Conservation (phyloP, 64 coral and sea anemone species). For the Dendrophyllia cribrosa region DNA sequence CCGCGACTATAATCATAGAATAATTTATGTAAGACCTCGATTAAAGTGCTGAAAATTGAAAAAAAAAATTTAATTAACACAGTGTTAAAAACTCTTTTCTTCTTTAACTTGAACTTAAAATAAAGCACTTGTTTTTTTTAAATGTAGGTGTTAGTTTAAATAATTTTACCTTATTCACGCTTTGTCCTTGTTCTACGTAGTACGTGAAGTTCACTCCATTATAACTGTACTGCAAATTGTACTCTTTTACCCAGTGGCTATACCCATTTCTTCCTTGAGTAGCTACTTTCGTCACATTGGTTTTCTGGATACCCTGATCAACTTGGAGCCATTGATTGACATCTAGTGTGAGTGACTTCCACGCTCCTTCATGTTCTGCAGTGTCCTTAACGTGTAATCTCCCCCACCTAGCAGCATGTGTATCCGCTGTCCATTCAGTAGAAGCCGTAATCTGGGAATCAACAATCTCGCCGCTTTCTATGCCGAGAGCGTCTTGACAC, state of each 20-base stretch:
- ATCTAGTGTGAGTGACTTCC: slow-evolving; percentile 2
- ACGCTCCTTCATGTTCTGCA: neutral
- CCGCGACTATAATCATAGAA: too few species aligned
- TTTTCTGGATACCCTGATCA: neutral
- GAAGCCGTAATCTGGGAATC: slow-evolving; percentile 57
- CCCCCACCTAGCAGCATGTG: slow-evolving; percentile 10
- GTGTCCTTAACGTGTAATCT: slow-evolving; percentile 37
- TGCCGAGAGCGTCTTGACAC: slow-evolving; percentile 8
- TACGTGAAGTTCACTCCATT: slow-evolving; percentile 23
- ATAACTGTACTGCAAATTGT: slow-evolving; percentile 41
- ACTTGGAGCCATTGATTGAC: slow-evolving; percentile 59
- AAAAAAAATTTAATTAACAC: too few species aligned
- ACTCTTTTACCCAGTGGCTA: neutral
- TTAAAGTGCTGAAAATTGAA: too few species aligned
- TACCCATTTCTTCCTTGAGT: neutral
- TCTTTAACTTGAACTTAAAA: too few species aligned
- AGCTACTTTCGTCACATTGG: too few species aligned
- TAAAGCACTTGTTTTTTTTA: too few species aligned
- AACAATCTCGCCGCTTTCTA: slow-evolving; percentile 5
- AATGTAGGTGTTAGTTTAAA: too few species aligned
- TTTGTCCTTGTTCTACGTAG: slow-evolving; percentile 36
- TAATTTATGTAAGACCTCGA: too few species aligned
- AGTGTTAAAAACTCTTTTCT: too few species aligned
- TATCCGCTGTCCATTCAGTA: neutral
- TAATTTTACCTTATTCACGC: neutral